A percentile compares a stretch with the other conserved stretches of the same genome.
phyloP scores from a whole-genome alignment of 2,888 invertebrate species.

The Rutpela maculata region DNA sequence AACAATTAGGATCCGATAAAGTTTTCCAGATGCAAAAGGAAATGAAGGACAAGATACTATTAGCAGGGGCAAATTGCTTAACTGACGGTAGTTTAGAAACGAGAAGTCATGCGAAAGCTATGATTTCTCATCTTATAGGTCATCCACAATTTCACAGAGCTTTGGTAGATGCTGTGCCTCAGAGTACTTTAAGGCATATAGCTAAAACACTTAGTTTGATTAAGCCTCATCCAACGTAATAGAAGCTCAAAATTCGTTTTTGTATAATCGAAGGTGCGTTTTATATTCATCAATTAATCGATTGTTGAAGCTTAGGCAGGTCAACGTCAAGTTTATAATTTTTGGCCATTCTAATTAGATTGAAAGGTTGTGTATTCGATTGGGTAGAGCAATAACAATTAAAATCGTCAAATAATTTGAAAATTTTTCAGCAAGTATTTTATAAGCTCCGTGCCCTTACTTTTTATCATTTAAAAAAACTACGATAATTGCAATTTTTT shows the following conservation, averaged over 20 bases:
- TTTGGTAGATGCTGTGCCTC: conserved; percentile 87
- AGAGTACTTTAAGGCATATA: conserved; percentile 87
- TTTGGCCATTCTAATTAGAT: no score
- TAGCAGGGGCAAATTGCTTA: conserved; percentile 88
- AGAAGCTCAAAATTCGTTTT: not conserved
- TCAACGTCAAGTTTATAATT: no score
- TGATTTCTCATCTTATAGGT: conserved; percentile 83
- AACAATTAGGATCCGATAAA: conserved; percentile 84
- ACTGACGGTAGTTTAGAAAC: conserved; percentile 92
- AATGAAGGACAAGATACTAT: conserved; percentile 84
- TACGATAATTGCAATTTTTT: no score
- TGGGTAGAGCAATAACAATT: no score
- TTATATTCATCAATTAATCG: not conserved
- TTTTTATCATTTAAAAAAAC: no score
- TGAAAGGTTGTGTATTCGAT: no score
- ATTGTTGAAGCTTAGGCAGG: not conserved
- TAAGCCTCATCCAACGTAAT: conserved; percentile 60
- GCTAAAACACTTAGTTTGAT: conserved; percentile 85
- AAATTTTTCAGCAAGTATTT: no score
- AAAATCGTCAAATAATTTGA: no score
- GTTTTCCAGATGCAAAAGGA: conserved; percentile 85
- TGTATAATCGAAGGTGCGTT: not conserved
- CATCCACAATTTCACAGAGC: conserved; percentile 86
- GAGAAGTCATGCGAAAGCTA: conserved; percentile 84
- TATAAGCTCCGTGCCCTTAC: no score